Evolutionary conservation across 2,797 vertebrate genomes (phyloP).

Genomic region (Morus bassanus): DNA sequence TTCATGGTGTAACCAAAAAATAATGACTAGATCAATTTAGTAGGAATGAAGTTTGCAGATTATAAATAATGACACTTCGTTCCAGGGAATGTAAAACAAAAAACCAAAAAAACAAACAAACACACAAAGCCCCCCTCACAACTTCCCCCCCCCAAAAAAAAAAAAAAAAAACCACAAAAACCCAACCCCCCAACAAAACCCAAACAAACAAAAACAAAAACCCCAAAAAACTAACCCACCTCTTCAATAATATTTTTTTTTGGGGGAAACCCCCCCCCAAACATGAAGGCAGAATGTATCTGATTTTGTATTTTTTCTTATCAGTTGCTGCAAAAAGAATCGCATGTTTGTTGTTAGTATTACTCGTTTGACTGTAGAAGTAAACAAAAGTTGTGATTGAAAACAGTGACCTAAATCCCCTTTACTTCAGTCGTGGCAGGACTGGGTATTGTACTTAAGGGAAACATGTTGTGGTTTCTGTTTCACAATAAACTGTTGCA

Average conservation of each 20-base stretch:
- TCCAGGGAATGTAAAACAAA: not conserved
- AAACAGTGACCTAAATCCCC: not conserved
- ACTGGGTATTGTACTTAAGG: not conserved
- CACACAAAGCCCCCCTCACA: no score
- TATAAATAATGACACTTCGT: not conserved
- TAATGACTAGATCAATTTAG: not conserved
- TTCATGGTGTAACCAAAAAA: not conserved
- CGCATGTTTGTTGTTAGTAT: not conserved
- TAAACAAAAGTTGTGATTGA: not conserved
- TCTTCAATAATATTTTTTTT: not conserved
- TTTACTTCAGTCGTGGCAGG: not conserved
- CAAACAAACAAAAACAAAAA: not conserved
- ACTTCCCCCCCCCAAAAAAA: no score
- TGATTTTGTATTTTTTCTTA: not conserved
- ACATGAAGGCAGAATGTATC: not conserved
- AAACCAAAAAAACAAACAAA: no score
- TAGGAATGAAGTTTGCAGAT: not conserved
- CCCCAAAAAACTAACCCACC: not conserved
- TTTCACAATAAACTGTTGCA: not conserved
- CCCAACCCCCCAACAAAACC: not conserved
- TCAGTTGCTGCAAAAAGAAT: not conserved
- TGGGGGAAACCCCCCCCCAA: fast-evolving
- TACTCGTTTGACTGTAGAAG: not conserved
- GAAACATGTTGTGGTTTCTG: not conserved
- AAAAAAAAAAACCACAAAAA: no score